These are phyloP conservation scores for Seladonia tumulorum DNA, from an alignment of 2,888 invertebrate genomes.

Conservation along the genomic window DNA sequence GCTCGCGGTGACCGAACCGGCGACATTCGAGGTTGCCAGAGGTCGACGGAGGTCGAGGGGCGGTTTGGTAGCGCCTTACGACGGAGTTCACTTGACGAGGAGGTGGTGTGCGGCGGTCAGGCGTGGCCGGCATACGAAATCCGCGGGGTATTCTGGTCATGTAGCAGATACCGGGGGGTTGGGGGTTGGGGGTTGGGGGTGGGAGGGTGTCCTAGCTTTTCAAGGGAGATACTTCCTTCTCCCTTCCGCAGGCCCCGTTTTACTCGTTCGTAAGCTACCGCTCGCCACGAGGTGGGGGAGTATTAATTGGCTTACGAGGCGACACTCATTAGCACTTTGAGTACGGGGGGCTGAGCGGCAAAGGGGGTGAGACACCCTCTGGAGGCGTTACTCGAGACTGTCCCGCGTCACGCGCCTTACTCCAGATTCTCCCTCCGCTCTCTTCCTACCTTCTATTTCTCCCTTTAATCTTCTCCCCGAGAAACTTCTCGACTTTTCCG, in stretches of 20 bases:
- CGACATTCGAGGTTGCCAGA: slow-evolving; percentile 45
- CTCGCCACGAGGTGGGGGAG: slow-evolving; percentile 66
- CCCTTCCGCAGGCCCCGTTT: slow-evolving; percentile 48
- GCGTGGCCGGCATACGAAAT: slow-evolving; percentile 83
- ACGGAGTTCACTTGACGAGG: slow-evolving; percentile 78
- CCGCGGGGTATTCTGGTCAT: slow-evolving; percentile 83
- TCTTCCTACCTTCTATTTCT: slow-evolving; percentile 24
- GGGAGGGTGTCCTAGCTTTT: slow-evolving; percentile 61
- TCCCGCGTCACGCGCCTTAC: slow-evolving; percentile 66
- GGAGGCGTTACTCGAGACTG: slow-evolving; percentile 68
- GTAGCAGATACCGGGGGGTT: slow-evolving; percentile 75
- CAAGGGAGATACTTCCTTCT: slow-evolving; percentile 61
- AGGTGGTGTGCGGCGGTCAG: slow-evolving; percentile 79
- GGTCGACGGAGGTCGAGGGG: slow-evolving; percentile 45
- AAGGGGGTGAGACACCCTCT: slow-evolving; percentile 68
- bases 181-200: not conserved
- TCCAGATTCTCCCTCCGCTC: slow-evolving; percentile 43
- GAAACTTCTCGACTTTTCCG: slow-evolving; percentile 29
- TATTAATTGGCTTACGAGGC: slow-evolving; percentile 85
- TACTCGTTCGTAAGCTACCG: slow-evolving; percentile 67
- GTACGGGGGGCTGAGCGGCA: slow-evolving; percentile 76
- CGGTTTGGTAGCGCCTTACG: slow-evolving; percentile 71
- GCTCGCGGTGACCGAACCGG: slow-evolving; percentile 37
- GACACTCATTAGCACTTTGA: slow-evolving; percentile 85
- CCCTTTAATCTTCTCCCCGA: slow-evolving; percentile 43